phyloP scores from a whole-genome alignment of 2,797 vertebrate species.

The Todus mexicanus region DNA sequence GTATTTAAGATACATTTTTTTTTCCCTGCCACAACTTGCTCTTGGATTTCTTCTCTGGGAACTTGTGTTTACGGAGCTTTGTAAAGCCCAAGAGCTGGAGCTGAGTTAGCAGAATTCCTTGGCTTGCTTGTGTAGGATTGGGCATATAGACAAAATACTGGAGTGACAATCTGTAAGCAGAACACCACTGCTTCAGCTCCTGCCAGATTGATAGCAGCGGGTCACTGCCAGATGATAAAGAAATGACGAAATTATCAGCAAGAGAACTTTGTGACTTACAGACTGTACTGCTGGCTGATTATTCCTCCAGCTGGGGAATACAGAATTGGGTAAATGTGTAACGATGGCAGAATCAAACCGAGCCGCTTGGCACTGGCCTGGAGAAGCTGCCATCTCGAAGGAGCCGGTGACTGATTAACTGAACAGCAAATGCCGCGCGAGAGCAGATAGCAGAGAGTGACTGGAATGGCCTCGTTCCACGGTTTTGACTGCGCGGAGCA shows the following conservation, averaged over 20 bases:
- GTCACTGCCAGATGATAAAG: conserved; percentile 18
- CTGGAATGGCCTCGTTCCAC: not conserved
- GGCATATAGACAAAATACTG: conserved; percentile 56
- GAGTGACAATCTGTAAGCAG: conserved; percentile 32
- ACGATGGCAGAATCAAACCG: not conserved
- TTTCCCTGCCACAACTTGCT: not conserved
- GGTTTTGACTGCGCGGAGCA: not conserved
- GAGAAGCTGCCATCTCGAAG: not conserved
- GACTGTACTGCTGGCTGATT: not conserved
- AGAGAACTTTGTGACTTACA: not conserved
- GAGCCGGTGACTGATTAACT: not conserved
- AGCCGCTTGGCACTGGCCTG: not conserved
- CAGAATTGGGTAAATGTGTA: not conserved
- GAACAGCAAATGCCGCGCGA: not conserved
- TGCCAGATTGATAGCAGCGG: not conserved
- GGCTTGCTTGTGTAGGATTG: not conserved
- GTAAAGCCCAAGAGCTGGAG: not conserved
- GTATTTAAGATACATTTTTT: conserved; percentile 42
- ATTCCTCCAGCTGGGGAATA: not conserved
- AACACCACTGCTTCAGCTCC: not conserved
- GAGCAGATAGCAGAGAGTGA: not conserved
- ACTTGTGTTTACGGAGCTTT: conserved; percentile 40
- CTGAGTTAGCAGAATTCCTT: conserved; percentile 60
- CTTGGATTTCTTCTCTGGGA: conserved; percentile 50
- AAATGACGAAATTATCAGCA: not conserved